Conservation (phyloP, 1,140 invertebrate species). For the Hydropsyche tenuis region DNA sequence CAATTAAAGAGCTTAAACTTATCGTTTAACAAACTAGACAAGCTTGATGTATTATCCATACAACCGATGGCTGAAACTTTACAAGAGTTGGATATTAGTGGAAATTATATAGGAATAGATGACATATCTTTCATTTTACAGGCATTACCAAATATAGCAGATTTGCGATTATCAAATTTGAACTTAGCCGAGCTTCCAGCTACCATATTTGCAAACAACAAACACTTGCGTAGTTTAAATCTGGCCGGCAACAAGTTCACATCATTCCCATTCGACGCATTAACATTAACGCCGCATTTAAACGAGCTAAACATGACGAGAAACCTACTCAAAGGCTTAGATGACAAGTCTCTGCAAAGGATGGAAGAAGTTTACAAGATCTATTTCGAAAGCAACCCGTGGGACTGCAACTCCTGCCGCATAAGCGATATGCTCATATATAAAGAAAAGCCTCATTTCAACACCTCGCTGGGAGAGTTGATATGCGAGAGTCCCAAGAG, state of each 20-base stretch:
- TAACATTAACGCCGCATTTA: conserved; percentile 65
- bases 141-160: conserved; percentile 64
- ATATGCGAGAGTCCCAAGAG: conserved; percentile 63
- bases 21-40: conserved; percentile 75
- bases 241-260: conserved; percentile 67
- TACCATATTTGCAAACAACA: conserved; percentile 61
- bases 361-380: conserved; percentile 63
- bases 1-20: conserved; percentile 72
- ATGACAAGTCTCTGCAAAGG: conserved; percentile 63
- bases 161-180: conserved; percentile 66
- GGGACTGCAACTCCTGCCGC: conserved; percentile 73
- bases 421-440: conserved; percentile 64
- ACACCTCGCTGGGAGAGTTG: conserved; percentile 59
- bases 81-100: conserved; percentile 69
- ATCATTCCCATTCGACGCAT: conserved; percentile 62
- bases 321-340: conserved; percentile 68
- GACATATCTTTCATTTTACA: conserved; percentile 63
- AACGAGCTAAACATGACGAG: conserved; percentile 68
- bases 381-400: conserved; percentile 68
- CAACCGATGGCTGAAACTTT: conserved; percentile 68
- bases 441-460: conserved; percentile 62
- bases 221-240: conserved; percentile 58
- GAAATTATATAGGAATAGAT: conserved; percentile 65
- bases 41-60: conserved; percentile 68
- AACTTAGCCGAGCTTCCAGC: conserved; percentile 61